Evolutionary conservation across 2,113 vertebrate species (phyloP).

Genomic region (Buteo buteo): DNA sequence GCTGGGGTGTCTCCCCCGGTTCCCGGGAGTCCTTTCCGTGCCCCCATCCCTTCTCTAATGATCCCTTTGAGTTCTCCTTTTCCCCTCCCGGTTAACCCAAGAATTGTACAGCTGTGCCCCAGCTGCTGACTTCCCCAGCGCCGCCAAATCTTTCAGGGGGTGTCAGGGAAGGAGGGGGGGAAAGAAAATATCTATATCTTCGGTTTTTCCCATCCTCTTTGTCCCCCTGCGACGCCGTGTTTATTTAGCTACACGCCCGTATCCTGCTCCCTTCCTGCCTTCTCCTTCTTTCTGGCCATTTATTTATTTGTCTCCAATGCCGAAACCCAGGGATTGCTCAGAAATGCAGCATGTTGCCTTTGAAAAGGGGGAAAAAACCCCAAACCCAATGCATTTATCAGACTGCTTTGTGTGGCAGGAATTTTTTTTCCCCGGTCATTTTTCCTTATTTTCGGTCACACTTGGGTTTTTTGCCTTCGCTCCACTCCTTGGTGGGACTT

Average conservation of each 20-base stretch:
- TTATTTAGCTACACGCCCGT: not conserved
- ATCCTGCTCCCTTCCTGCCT: not conserved
- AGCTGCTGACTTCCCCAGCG: not conserved
- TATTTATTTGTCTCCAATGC: not conserved
- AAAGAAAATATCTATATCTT: not conserved
- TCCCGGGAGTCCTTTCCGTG: not conserved
- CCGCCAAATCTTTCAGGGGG: not conserved
- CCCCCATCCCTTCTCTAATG: not conserved
- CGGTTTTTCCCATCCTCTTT: not conserved
- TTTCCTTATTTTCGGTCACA: accelerated
- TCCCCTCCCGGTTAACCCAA: slow-evolving; percentile 20
- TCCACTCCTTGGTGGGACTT: not conserved
- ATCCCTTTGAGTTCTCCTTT: not conserved
- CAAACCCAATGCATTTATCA: accelerated
- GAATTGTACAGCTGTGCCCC: slow-evolving; percentile 34
- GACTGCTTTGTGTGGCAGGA: not conserved
- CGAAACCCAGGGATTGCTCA: accelerated
- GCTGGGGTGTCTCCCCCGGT: too few species aligned
- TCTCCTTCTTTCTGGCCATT: not conserved
- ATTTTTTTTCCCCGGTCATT: accelerated
- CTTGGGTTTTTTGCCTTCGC: not conserved
- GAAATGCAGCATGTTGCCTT: accelerated
- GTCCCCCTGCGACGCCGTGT: not conserved
- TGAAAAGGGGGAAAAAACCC: not conserved
- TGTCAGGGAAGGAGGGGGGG: not conserved